Evolutionary conservation across 2,888 invertebrate species (phyloP), one percentile per base, ranked within the genome.

Genomic region (Fragum whitleyi): DNA sequence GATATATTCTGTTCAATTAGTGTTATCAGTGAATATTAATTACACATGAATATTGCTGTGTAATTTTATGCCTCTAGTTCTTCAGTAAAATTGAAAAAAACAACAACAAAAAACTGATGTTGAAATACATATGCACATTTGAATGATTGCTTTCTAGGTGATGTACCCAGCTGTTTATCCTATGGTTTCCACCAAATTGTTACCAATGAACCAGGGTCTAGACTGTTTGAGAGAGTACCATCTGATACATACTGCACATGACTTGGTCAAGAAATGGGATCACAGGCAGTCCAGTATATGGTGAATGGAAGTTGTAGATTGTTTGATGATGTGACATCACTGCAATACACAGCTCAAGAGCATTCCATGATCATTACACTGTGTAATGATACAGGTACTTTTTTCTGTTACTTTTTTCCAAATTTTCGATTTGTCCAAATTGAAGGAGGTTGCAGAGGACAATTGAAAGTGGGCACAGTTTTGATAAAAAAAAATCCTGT

Each of bases 331-430:
- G 42, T 26, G 47, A 26, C n/a, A 9, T 11, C 26, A 39, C 42
- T 42, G 1, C 26, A 14, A 11, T 57, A 57, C 26, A 23, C 26
- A 28, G 26, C 57, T 28, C 26, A 57, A 14, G 28, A 57, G 7
- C 26, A 16, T 21, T n/a, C 42, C 21, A 67, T 39, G 11, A n/a
- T 42, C 21, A 14, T 26, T 26, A 42, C n/a, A 21, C 7, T 36
- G 42, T 67, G 67, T 42, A 47, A 42, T 42, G 26, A 42, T 21
- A n/a, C 42, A 67, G 67, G 67, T 67, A 23, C 16, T n/a, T n/a
- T n/a, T n/a, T n/a, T 28, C 47, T 16, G 11, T 47, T 55, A 55
- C 23, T 23, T 55, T 55, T 19, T 5, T n/a, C n/a, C n/a, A n/a
- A n/a, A n/a, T n/a, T n/a, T n/a, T n/a, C n/a, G n/a, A n/a, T n/a